These are phyloP conservation scores for Plusia festucae DNA, from an alignment of 2,888 invertebrate species.

Conservation along the genomic window DNA sequence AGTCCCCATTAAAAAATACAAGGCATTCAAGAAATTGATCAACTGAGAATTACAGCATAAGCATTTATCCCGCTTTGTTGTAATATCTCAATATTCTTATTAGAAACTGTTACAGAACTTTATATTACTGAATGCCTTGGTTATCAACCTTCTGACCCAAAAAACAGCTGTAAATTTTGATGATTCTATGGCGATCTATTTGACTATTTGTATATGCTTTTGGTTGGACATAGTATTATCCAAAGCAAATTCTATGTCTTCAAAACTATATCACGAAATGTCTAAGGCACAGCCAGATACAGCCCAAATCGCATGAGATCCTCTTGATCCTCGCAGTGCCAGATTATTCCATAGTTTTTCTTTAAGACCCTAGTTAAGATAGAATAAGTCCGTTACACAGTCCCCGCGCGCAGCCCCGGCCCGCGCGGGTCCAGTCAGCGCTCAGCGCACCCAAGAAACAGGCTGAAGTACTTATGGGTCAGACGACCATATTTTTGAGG, in stretches of 20 bases:
- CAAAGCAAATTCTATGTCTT: too few species aligned
- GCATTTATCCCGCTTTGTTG: too few species aligned
- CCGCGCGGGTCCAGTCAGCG: constrained; percentile 82
- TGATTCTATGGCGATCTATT: too few species aligned
- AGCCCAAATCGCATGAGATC: too few species aligned
- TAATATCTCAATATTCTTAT: too few species aligned
- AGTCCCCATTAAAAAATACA: background rate
- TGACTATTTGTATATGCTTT: too few species aligned
- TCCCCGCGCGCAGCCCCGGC: constrained; percentile 83
- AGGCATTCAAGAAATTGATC: background rate
- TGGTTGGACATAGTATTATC: too few species aligned
- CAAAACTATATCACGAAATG: too few species aligned
- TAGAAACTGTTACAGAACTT: background rate
- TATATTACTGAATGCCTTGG: background rate
- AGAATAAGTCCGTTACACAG: constrained; percentile 81
- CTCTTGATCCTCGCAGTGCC: background rate
- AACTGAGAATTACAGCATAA: background rate
- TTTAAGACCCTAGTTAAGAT: constrained; percentile 63
- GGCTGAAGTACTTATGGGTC: constrained; percentile 62
- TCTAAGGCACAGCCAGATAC: too few species aligned
- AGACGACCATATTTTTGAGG: constrained; percentile 40
- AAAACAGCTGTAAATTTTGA: background rate
- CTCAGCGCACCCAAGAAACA: constrained; percentile 83
- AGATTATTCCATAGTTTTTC: constrained; percentile 37
- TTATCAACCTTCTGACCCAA: background rate